Evolutionary conservation across 2,113 vertebrate species (phyloP).

Genomic region (Lophius piscatorius): DNA sequence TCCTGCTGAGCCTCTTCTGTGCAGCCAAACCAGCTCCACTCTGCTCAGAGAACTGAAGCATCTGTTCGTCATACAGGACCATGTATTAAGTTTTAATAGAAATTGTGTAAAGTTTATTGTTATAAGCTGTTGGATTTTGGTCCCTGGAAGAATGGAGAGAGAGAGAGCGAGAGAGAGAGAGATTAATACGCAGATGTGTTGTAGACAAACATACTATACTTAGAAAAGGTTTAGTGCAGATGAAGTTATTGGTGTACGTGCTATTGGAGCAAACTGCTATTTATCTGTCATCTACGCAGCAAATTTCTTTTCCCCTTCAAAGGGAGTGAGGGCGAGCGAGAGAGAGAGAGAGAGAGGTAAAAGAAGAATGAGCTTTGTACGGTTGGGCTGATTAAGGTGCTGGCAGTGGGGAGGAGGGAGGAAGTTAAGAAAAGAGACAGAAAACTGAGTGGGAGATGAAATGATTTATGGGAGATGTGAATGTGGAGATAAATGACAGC

Average conservation of each 20-base stretch:
- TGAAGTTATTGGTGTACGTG: slow-evolving; percentile 48
- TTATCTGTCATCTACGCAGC: slow-evolving; percentile 61
- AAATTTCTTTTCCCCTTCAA: slow-evolving; percentile 60
- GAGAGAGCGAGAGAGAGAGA: background rate
- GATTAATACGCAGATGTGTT: background rate
- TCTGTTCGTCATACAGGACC: background rate
- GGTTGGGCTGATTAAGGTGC: slow-evolving; percentile 76
- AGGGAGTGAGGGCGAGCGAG: slow-evolving; percentile 49
- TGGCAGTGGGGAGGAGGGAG: slow-evolving; percentile 49
- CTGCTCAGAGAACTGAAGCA: background rate
- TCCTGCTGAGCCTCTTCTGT: too few species aligned
- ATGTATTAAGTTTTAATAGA: background rate
- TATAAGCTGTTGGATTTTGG: background rate
- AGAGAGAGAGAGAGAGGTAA: slow-evolving; percentile 50
- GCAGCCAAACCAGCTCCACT: too few species aligned
- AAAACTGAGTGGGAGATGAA: slow-evolving; percentile 63
- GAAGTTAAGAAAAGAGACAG: slow-evolving; percentile 35
- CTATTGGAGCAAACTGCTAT: slow-evolving; percentile 46
- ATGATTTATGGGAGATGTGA: slow-evolving; percentile 74
- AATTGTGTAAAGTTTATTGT: background rate
- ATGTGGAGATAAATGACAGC: slow-evolving; percentile 69
- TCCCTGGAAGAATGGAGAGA: background rate
- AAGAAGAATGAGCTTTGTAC: slow-evolving; percentile 70
- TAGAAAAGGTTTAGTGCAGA: slow-evolving; percentile 26
- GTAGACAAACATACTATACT: slow-evolving; percentile 32